Evolutionary conservation across 37 sponge, comb jelly and placozoan species (phyloP).

Genomic region (Agelas oroides): DNA sequence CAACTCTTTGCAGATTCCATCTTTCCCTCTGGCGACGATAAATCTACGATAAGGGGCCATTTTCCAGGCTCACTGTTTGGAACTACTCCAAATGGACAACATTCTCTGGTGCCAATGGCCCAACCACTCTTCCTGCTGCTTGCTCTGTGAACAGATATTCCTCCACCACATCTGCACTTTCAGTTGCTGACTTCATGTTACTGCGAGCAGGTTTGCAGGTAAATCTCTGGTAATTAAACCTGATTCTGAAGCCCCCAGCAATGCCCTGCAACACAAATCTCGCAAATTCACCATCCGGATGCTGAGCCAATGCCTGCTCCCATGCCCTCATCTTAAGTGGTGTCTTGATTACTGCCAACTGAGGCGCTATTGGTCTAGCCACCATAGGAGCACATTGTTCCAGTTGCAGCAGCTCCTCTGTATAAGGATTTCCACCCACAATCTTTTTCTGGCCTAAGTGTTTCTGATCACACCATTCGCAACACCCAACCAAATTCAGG

Average conservation of each 20-base stretch:
- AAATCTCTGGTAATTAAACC: not conserved
- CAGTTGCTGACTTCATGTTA: constrained; percentile 13
- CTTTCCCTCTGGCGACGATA: constrained; percentile 4
- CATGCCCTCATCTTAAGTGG: not conserved
- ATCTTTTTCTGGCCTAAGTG: too few relatives aligned
- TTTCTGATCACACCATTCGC: too few relatives aligned
- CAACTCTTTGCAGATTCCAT: constrained; percentile 22
- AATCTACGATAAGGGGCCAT: not conserved
- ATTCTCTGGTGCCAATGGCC: not conserved
- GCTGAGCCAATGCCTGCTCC: not conserved
- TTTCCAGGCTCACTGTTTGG: constrained; percentile 7
- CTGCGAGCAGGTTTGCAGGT: not conserved
- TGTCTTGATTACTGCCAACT: not conserved
- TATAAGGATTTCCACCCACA: too few relatives aligned
- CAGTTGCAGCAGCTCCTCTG: too few relatives aligned
- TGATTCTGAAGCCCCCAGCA: not conserved
- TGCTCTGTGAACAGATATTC: not conserved
- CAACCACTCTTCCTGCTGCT: not conserved
- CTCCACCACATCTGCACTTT: not conserved
- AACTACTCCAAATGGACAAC: constrained; percentile 1
- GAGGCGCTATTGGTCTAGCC: not conserved
- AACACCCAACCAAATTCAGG: too few relatives aligned
- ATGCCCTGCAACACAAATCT: not conserved
- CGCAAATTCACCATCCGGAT: constrained; percentile 1
- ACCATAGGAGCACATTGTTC: too few relatives aligned